Conservation (phyloP, 1,140 invertebrate genomes). For the Oscheius sp. region DNA sequence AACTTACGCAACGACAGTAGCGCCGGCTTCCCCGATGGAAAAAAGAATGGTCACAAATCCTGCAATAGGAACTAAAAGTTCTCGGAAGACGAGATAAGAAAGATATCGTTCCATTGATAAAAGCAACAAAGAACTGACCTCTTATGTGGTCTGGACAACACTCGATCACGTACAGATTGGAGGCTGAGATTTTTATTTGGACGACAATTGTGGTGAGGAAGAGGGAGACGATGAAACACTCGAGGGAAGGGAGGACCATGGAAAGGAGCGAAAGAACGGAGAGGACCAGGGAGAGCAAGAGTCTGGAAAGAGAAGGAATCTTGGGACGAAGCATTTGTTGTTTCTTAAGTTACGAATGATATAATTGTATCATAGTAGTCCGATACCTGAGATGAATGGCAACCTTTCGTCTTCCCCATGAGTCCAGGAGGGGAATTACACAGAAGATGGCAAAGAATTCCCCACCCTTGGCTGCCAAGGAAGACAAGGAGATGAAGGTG, state of each 20-base stretch:
- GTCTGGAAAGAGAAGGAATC: neutral
- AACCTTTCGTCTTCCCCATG: neutral
- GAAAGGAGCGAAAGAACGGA: neutral
- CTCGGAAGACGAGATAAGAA: neutral
- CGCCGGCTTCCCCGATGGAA: neutral
- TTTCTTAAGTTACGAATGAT: neutral
- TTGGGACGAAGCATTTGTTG: neutral
- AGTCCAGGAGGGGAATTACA: neutral
- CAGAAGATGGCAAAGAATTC: neutral
- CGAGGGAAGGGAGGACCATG: neutral
- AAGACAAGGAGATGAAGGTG: neutral
- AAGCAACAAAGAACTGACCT: neutral
- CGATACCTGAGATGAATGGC: neutral
- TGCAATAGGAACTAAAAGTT: neutral
- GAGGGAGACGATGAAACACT: conserved; percentile 8
- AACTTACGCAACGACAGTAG: neutral
- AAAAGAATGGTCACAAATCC: neutral
- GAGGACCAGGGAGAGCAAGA: neutral
- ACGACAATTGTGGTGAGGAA: neutral
- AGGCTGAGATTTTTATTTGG: neutral
- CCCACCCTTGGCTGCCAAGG: neutral
- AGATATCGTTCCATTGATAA: neutral
- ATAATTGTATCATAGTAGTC: neutral
- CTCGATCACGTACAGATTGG: neutral
- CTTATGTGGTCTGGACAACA: conserved; percentile 1